Evolutionary conservation across 2,113 vertebrate genomes (phyloP).

Genomic region (Eurypyga helias): DNA sequence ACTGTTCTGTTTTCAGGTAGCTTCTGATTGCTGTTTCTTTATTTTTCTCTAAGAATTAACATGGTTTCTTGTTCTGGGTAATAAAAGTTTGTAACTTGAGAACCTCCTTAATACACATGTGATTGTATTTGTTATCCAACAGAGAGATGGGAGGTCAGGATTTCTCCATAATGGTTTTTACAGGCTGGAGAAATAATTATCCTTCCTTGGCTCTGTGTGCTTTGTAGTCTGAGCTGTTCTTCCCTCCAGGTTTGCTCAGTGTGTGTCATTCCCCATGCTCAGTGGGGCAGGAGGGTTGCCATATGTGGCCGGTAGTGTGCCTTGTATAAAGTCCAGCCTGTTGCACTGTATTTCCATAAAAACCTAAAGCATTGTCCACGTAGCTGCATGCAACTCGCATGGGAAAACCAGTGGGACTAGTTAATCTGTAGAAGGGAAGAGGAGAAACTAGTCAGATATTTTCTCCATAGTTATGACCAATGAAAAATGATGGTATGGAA

Average conservation of each 20-base stretch:
- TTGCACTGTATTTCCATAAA: background rate
- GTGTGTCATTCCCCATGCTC: background rate
- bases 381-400: background rate
- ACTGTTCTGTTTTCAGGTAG: background rate
- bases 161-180: constrained; percentile 28
- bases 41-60: background rate
- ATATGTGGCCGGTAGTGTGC: background rate
- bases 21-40: background rate
- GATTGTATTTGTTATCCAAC: constrained; percentile 31
- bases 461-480: background rate
- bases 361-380: background rate
- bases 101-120: background rate
- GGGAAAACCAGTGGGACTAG: background rate
- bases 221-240: background rate
- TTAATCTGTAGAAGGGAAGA: background rate
- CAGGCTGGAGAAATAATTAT: constrained; percentile 46
- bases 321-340: background rate
- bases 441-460: background rate
- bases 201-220: background rate
- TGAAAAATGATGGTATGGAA: background rate
- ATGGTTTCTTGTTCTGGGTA: background rate
- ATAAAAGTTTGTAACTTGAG: constrained; percentile 41
- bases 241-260: background rate
- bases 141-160: constrained; percentile 26
- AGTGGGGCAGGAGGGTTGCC: background rate